Base-by-base conservation (phyloP, 2,888 invertebrate species). In the Parelbella ahira region DNA sequence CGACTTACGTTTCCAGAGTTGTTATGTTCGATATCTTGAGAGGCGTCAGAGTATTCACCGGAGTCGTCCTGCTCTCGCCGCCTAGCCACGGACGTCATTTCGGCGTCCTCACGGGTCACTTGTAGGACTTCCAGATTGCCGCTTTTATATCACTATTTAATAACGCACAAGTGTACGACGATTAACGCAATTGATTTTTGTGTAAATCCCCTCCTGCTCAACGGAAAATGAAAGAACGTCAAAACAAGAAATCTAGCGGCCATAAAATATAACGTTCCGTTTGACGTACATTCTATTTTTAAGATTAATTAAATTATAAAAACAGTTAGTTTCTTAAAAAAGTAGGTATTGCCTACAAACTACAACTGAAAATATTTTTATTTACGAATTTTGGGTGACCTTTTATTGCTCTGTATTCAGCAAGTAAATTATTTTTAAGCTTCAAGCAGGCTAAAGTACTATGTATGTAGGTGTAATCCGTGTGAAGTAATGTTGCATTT, bases 31-130 rank as follows among this genome's bases (percentile, higher is more conserved):
- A 78, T 77, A 57, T 87, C 87, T 63, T 83, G 84, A 32, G 88
- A 88, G 60, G 79, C 78, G 46, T 88, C 88, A 32, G 88, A 88
- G 63, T 77, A 87, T 61, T 88, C 88, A 45, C 81, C 83, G 44
- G 88, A 83, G 60, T 87, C 87, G 50, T 81, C 79, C 37, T 74
- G 81, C 33, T 77, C 78, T 56, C 65, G 63, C 65, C 78, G 74
- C 56, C 78, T 71, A 36, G 67, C 72, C 49, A 84, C 72, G 68
- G 88, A 79, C 81, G 88, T 87, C 84, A 87, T 87, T 52, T 78
- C 74, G 64, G 73, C 78, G 77, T 78, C 81, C 72, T 75, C 75
- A 47, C 72, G 71, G 52, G 71, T 73, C 53, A 74, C 80, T 68
- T 76, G 76, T 62, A 84, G 54, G 50, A 83, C 77, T 76, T 84